phyloP scores from a whole-genome alignment of 1,140 invertebrate species.

The Luehdorfia chinensis region DNA sequence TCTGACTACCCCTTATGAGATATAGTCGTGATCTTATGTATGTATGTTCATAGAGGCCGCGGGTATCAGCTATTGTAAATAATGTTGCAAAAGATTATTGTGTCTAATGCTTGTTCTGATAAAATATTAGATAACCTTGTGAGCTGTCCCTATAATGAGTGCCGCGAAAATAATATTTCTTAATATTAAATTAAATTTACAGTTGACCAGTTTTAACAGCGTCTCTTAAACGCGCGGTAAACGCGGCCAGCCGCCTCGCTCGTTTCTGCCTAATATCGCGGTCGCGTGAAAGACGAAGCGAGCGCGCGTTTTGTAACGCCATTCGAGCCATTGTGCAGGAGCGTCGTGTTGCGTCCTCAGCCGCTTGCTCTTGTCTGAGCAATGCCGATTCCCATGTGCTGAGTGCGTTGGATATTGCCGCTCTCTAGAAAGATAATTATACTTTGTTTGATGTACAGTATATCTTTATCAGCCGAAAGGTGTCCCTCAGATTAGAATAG shows the following conservation, averaged over 20 bases:
- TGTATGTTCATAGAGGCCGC: no score
- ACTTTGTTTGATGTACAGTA: neutral
- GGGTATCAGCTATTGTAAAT: no score
- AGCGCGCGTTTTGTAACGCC: constrained; percentile 31
- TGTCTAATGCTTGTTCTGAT: no score
- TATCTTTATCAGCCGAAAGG: no score
- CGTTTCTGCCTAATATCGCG: constrained; percentile 20
- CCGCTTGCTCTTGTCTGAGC: constrained; percentile 35
- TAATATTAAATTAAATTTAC: no score
- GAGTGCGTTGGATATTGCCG: constrained; percentile 49
- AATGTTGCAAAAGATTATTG: no score
- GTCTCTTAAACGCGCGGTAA: constrained; percentile 46
- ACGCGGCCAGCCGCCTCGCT: constrained; percentile 33
- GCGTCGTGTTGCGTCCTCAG: constrained; percentile 32
- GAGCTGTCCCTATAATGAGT: no score
- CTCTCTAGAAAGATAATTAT: constrained; percentile 30
- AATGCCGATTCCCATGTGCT: constrained; percentile 46
- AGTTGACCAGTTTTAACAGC: constrained; percentile 27
- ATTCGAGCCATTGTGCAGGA: constrained; percentile 27
- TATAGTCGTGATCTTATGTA: no score
- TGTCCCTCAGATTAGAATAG: no score
- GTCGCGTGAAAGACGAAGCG: constrained; percentile 20
- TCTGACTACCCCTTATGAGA: no score
- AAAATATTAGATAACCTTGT: no score
- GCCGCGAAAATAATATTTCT: no score